A percentile compares a stretch with the other conserved stretches of the same genome.
Evolutionary conservation across 1,140 invertebrate genomes (phyloP).

Genomic region (Drosophila pseudoananassae): DNA sequence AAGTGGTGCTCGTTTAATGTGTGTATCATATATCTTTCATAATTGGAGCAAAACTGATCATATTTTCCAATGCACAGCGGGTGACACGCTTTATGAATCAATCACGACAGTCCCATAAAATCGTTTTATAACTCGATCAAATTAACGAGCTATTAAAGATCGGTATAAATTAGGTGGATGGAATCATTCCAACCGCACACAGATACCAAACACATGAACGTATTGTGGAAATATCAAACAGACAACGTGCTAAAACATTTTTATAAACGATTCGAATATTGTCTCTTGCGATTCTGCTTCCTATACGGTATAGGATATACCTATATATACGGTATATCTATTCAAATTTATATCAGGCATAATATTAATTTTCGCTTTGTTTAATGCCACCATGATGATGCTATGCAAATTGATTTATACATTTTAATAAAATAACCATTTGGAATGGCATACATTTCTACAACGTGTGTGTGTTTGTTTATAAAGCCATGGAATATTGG

Average conservation of each 20-base stretch:
- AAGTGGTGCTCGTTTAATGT: constrained; percentile 37
- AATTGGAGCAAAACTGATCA: constrained; percentile 42
- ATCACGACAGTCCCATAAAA: constrained; percentile 46
- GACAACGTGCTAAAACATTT: constrained; percentile 43
- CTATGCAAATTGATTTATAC: constrained; percentile 71
- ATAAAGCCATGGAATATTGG: constrained; percentile 25
- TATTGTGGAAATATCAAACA: constrained; percentile 13
- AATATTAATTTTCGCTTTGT: constrained; percentile 54
- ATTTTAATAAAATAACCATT: constrained; percentile 33
- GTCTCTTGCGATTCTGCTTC: constrained; percentile 53
- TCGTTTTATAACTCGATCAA: constrained; percentile 49
- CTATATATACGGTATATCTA: constrained; percentile 6
- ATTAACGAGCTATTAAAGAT: constrained; percentile 47
- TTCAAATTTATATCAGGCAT: constrained; percentile 66
- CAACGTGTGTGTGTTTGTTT: constrained; percentile 15
- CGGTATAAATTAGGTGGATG: constrained; percentile 35
- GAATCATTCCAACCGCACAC: constrained; percentile 5
- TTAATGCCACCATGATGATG: constrained; percentile 31
- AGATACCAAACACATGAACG: constrained; percentile 4
- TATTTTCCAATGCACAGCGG: constrained; percentile 33
- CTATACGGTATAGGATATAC: background rate
- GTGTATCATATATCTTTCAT: constrained; percentile 19
- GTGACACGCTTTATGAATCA: constrained; percentile 53
- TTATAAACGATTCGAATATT: constrained; percentile 66
- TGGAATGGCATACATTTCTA: constrained; percentile 31